Conservation (phyloP, 2,113 vertebrate species). For the Myanophis thanlyinensis region DNA sequence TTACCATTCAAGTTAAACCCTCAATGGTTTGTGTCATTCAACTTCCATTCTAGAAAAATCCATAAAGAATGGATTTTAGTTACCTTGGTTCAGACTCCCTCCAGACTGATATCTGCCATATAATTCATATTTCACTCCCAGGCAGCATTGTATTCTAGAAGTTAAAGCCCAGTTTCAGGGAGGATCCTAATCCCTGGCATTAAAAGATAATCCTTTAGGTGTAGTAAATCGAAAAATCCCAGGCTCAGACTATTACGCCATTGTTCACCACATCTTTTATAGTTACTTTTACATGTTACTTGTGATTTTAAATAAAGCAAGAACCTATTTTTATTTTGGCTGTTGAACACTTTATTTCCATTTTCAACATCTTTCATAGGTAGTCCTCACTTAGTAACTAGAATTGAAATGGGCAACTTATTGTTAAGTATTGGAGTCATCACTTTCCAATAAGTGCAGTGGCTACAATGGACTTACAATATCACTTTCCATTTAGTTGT, state of each 20-base stretch:
- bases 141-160: not conserved
- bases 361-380: not conserved
- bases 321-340: not conserved
- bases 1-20: not conserved
- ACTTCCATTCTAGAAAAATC: not conserved
- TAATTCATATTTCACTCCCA: not conserved
- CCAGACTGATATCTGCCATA: not conserved
- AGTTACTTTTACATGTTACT: not conserved
- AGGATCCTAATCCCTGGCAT: not conserved
- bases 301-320: not conserved
- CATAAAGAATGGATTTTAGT: not conserved
- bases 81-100: not conserved
- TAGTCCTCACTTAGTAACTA: not conserved
- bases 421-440: not conserved
- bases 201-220: not conserved
- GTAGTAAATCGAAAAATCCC: no score
- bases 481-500: not conserved
- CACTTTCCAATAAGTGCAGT: not conserved
- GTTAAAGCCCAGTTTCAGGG: not conserved
- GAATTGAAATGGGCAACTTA: not conserved
- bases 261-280: no score
- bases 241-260: not conserved
- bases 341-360: not conserved
- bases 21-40: not conserved
- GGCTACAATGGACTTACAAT: not conserved